Evolutionary conservation across 2,888 invertebrate species (phyloP).

Genomic region (Ptychoptera albimana): DNA sequence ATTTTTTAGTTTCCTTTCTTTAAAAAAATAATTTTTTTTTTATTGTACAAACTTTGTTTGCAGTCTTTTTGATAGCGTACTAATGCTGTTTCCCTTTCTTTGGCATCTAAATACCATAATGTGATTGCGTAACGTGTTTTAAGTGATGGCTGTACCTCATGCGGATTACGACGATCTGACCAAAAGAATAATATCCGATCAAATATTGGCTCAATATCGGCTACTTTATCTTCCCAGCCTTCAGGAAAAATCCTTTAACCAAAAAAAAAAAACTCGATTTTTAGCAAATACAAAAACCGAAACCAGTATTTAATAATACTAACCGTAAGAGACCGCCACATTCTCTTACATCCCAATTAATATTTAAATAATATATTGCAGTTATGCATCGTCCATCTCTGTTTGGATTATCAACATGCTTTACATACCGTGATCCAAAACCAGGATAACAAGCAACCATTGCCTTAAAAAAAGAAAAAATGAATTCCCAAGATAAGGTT

Average conservation of each 20-base stretch:
- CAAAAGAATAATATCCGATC: slow-evolving; percentile 93
- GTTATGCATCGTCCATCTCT: slow-evolving; percentile 93
- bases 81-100: slow-evolving; percentile 58
- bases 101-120: slow-evolving; percentile 80
- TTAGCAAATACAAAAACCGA: not conserved
- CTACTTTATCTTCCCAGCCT: slow-evolving; percentile 37
- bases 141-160: slow-evolving; percentile 88
- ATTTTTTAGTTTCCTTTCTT: no score
- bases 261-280: slow-evolving; percentile 13
- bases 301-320: slow-evolving; percentile 1
- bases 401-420: slow-evolving; percentile 96
- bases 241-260: slow-evolving; percentile 87
- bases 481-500: not conserved
- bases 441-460: slow-evolving; percentile 99
- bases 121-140: slow-evolving; percentile 83
- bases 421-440: slow-evolving; percentile 83
- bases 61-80: not conserved
- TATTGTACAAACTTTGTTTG: not conserved
- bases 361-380: slow-evolving; percentile 93
- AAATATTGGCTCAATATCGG: slow-evolving; percentile 84
- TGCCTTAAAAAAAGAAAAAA: slow-evolving; percentile 46
- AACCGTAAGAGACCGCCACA: slow-evolving; percentile 74
- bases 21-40: no score
- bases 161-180: slow-evolving; percentile 93
- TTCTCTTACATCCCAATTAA: slow-evolving; percentile 75